Base-by-base conservation (phyloP, 2,113 vertebrate species). In the Tricholaema leucomelas region DNA sequence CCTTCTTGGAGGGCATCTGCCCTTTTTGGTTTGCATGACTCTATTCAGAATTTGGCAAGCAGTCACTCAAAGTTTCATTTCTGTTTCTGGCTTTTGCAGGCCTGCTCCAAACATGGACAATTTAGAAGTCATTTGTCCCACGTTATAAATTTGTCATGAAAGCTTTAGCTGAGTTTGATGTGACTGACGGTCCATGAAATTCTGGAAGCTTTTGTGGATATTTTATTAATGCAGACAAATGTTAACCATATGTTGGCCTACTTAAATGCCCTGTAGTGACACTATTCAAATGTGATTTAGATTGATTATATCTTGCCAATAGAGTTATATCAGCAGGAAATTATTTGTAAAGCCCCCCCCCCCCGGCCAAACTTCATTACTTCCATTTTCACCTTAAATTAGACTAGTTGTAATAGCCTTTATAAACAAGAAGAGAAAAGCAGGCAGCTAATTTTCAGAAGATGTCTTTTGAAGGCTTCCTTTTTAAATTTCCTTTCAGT, bases 151-250 rank as follows among this genome's bases (percentile, higher is more conserved):
- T 91, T 87, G 55, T 75, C 63, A 46, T 70, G 75, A 82, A 91
- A 87, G 60, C 56, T 73, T 81, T 82, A 80, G 59, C 59, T 60
- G 55, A 91, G 40, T 76, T 92, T 79, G 87, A 76, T 92, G 64
- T 65, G 78, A 76, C 74, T 81, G 85, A 73, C 0, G 2, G 50
- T 40, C 81, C 91, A 70, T 89, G 74, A 93, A 92, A 91, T 91
- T 91, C 89, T 93, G 87, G 67, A 83, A 65, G 33, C 50, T 89
- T 93, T 88, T 76, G 50, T 85, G 78, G 64, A 44, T 95, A 64
- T 93, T 91, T 93, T 81, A 81, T 93, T 93, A 87, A 91, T 79
- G 46, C 38, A 82, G 71, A 82, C 72, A 90, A 95, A 94, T 90
- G 79, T 87, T 90, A 95, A 91, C 74, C 90, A 77, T 93, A 87